Evolutionary conservation across 2,888 invertebrate species (phyloP), one percentile per base, ranked within the genome.

Genomic region (Zaprionus bogoriensis): DNA sequence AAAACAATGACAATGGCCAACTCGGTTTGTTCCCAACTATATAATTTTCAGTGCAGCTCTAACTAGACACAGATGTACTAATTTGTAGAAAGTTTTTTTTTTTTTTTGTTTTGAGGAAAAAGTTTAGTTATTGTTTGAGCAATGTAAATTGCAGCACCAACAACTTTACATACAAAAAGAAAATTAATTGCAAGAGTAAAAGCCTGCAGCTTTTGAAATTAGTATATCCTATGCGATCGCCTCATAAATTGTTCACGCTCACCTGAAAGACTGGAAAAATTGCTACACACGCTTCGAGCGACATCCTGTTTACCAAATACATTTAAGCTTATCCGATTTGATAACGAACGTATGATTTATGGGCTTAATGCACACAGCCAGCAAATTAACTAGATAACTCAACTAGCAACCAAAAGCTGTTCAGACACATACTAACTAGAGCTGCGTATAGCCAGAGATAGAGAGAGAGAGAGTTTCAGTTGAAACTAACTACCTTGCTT

Each of bases 261-360:
- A 30, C 10, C 10, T 9, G 5, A 5, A 14, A 36, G 32, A 36
- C n/a, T 14, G 32, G 17, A 36, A 36, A 36, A 36, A 14, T 17
- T 6, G 14, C 17, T 36, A 6, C 9, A 36, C 14, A 36, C 32
- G 17, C 32, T 36, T 3, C 50, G 53, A 51, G 67, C 42, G 39
- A 59, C 61, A 61, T 38, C 52, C 53, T 46, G 65, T 64, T 69
- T 30, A 32, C 36, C 19, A 12, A 36, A 25, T 27, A 39, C 54
- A 27, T 39, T 25, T 38, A 22, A 10, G 54, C 47, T 57, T 58
- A 58, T 58, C 51, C 44, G 60, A 50, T 36, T 9, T 42, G 53
- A 54, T 65, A 70, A 59, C 20, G 42, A 7, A 28, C 54, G 20
- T 39, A 51, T 69, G 61, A 55, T 66, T 55, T 61, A 61, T 52